These are phyloP conservation scores for Acarapis woodi DNA, from an alignment of 1,140 invertebrate genomes.

Conservation along the genomic window DNA sequence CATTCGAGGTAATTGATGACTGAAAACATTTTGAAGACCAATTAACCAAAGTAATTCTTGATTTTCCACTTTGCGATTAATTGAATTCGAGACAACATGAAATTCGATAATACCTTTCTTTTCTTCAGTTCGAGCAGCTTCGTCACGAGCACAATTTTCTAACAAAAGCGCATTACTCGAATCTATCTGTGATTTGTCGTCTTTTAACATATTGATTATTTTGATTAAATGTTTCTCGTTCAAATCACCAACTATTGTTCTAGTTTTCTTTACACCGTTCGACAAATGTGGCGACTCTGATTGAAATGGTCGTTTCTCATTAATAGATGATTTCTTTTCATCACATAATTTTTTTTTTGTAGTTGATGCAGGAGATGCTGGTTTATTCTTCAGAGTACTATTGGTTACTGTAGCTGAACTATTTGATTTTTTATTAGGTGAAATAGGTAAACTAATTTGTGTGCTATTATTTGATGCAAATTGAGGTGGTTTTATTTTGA, in stretches of 20 bases:
- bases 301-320: not conserved
- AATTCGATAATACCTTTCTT: conserved; percentile 62
- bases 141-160: conserved; percentile 55
- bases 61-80: conserved; percentile 52
- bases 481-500: conserved; percentile 34
- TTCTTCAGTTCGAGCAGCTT: conserved; percentile 66
- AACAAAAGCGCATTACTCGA: not conserved
- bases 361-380: not conserved
- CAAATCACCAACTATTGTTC: conserved; percentile 1
- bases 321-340: conserved; percentile 12
- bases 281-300: conserved; percentile 13
- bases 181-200: conserved; percentile 1
- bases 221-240: not conserved
- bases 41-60: conserved; percentile 37
- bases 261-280: not conserved
- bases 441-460: not conserved
- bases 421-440: conserved; percentile 7
- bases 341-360: conserved; percentile 13
- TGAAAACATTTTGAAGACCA: conserved; percentile 79
- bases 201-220: conserved; percentile 3
- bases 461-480: not conserved
- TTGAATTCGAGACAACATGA: conserved; percentile 70
- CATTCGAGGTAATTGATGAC: conserved; percentile 83
- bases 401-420: conserved; percentile 12
- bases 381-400: not conserved